Conservation (phyloP, 2,797 vertebrate genomes). For the Eremophila alpestris region DNA sequence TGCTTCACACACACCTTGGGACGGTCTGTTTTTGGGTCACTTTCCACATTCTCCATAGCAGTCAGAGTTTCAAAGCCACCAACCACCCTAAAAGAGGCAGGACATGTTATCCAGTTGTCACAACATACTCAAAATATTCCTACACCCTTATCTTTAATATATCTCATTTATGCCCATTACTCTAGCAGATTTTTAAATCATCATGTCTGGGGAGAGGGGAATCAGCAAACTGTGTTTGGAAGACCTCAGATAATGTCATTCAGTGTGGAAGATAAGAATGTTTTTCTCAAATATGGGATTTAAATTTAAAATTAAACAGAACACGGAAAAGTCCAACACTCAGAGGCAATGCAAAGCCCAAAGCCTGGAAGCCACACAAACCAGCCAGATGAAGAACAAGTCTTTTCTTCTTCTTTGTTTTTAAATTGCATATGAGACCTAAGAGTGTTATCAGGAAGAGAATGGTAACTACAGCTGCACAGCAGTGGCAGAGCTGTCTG, state of each 20-base stretch:
- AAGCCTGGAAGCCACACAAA: neutral
- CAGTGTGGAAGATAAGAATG: neutral
- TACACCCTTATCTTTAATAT: neutral
- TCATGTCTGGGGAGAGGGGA: neutral
- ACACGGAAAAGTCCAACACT: neutral
- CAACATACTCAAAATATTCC: neutral
- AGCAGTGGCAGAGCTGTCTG: neutral
- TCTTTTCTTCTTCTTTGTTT: neutral
- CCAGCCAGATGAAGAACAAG: neutral
- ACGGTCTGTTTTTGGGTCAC: conserved; percentile 91
- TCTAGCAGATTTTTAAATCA: neutral
- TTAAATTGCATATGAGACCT: neutral
- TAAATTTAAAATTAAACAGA: conserved; percentile 9
- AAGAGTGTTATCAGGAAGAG: neutral
- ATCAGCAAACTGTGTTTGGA: neutral
- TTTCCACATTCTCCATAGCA: conserved; percentile 97
- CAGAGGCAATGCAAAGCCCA: neutral
- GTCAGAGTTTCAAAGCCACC: conserved; percentile 94
- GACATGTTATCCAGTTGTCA: neutral
- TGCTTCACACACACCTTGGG: conserved; percentile 84
- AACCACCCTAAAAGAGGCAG: conserved; percentile 83
- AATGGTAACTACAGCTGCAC: neutral
- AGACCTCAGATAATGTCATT: neutral
- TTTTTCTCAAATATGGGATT: neutral
- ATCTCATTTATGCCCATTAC: neutral